These are phyloP conservation scores for Coluber constrictor DNA, from an alignment of 2,797 vertebrate genomes.

Conservation along the genomic window DNA sequence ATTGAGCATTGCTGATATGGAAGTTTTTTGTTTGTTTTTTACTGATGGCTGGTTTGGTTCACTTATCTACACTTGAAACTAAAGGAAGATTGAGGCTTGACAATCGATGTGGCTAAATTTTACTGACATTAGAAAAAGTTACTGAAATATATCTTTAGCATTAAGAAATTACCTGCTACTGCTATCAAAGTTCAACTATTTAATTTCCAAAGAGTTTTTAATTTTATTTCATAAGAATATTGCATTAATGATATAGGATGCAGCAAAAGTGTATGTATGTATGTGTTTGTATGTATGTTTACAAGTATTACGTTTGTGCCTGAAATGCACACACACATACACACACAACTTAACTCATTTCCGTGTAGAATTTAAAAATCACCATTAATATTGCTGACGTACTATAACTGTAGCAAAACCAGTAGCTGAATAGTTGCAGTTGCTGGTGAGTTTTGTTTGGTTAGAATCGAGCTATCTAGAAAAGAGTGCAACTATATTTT, in stretches of 20 bases:
- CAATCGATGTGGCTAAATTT: background rate
- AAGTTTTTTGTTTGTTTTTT: background rate
- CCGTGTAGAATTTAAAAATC: background rate
- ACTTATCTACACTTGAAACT: background rate
- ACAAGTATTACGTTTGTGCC: background rate
- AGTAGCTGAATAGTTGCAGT: background rate
- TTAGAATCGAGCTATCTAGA: conserved; percentile 43
- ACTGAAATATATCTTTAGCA: background rate
- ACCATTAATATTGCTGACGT: conserved; percentile 2
- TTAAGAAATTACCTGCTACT: background rate
- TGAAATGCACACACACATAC: background rate
- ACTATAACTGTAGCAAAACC: background rate
- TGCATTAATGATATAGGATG: conserved; percentile 33
- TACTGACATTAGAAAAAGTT: background rate
- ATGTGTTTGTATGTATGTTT: background rate
- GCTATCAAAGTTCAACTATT: conserved; percentile 11
- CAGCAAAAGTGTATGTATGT: background rate
- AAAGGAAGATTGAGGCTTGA: background rate
- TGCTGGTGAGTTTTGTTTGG: background rate
- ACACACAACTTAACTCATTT: background rate
- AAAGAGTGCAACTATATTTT: conserved; percentile 66
- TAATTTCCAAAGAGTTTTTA: conserved; percentile 16
- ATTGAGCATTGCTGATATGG: background rate
- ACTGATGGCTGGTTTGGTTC: background rate
- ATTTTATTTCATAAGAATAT: conserved; percentile 39